Evolutionary conservation across 2,888 invertebrate genomes (phyloP).

Genomic region (Sympetrum striolatum): DNA sequence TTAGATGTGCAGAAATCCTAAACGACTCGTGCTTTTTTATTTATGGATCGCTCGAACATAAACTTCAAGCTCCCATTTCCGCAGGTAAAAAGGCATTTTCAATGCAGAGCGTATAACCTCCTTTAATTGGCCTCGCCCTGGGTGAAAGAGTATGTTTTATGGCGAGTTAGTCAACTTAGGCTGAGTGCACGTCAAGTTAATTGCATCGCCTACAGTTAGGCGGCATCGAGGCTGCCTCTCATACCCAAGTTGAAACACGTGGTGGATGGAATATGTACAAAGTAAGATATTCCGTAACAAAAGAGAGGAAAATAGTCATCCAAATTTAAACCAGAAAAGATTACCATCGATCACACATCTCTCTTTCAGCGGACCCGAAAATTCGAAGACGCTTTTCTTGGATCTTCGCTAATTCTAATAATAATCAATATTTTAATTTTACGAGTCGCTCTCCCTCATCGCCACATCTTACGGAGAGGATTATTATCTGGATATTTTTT

Average conservation of each 20-base stretch:
- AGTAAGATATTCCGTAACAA: too few relatives aligned
- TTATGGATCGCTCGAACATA: background rate
- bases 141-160: slow-evolving; percentile 27
- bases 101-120: slow-evolving; percentile 6
- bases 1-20: too few relatives aligned
- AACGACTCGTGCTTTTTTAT: background rate
- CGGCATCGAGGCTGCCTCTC: background rate
- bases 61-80: background rate
- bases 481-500: background rate
- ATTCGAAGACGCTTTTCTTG: too few relatives aligned
- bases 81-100: slow-evolving; percentile 7
- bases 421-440: too few relatives aligned
- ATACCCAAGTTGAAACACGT: background rate
- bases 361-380: too few relatives aligned
- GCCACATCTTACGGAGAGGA: background rate
- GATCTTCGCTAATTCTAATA: too few relatives aligned
- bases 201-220: slow-evolving; percentile 2
- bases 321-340: too few relatives aligned
- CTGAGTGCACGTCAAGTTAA: background rate
- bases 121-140: slow-evolving; percentile 27
- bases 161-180: background rate
- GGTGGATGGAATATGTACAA: too few relatives aligned
- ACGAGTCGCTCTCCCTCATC: background rate
- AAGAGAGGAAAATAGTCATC: too few relatives aligned
- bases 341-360: too few relatives aligned